These are phyloP conservation scores for Theocolax elegans DNA, from an alignment of 1,140 invertebrate genomes.

Conservation along the genomic window DNA sequence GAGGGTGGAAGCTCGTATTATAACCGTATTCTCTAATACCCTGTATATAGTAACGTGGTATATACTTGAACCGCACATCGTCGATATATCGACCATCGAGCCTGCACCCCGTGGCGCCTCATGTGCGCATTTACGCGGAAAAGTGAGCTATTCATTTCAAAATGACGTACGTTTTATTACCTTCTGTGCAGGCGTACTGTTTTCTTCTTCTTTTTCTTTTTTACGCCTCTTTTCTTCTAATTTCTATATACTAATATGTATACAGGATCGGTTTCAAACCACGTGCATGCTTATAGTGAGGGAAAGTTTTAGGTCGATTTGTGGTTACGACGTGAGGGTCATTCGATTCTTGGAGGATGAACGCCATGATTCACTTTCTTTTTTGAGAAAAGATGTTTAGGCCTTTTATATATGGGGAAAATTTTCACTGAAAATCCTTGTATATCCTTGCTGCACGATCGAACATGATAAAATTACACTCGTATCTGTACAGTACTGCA, in stretches of 20 bases:
- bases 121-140: neutral
- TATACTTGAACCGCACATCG: too few relatives aligned
- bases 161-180: neutral
- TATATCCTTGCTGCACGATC: too few relatives aligned
- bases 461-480: too few relatives aligned
- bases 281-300: neutral
- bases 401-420: neutral
- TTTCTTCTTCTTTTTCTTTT: slow-evolving; percentile 3
- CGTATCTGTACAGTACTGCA: too few relatives aligned
- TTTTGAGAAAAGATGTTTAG: slow-evolving; percentile 1
- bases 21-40: too few relatives aligned
- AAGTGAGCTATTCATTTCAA: neutral
- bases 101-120: too few relatives aligned
- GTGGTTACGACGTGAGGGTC: neutral
- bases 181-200: slow-evolving; percentile 5
- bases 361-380: neutral
- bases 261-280: slow-evolving; percentile 8
- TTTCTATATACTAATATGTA: neutral
- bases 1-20: too few relatives aligned
- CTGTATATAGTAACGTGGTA: too few relatives aligned
- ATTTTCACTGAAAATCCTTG: neutral
- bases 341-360: slow-evolving; percentile 14
- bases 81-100: too few relatives aligned
- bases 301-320: slow-evolving; percentile 10
- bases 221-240: neutral